Base-by-base conservation (phyloP, 2,888 invertebrate species). In the Colostygia pectinataria region DNA sequence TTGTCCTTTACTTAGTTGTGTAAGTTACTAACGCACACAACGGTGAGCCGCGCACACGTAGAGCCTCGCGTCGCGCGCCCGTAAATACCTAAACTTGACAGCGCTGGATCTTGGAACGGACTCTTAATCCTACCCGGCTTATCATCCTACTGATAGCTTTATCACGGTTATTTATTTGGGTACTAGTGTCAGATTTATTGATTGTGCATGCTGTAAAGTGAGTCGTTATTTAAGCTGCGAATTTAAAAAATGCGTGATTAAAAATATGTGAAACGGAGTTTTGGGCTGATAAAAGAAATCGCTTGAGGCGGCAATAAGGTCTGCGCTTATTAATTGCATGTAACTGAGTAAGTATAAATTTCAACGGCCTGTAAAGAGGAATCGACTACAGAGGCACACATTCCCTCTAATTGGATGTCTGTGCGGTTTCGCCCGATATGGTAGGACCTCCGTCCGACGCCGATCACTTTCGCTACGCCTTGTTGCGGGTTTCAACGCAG, bases 341-440 rank as follows among this genome's bases (percentile, higher is more conserved):
- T 43, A 27, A 10, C 10, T 15, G 5, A 18, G 18, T 12, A 38
- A 9, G 6, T 24, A 32, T 40, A 34, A 29, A 29, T 66, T 65
- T 67, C 62, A 76, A 63, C 83, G 73, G 72, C 79, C 84, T 84
- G 85, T 86, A 77, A 58, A 68, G 60, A 54, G 67, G 64, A 50
- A 51, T 55, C 55, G 51, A 12, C 50, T 68, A 65, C 70, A 64
- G 59, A 71, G 71, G 77, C 72, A 73, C 72, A 71, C 84, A 86
- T 87, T 86, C 87, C 85, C 71, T 83, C 86, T 89, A 89, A 89
- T 89, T 89, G 88, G 87, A 77, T 66, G 80, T 76, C 79, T 76
- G 80, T 70, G 68, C 76, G 66, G 63, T 59, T 51, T 68, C 48
- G 67, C 80, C 80, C 63, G 66, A 66, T 87, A 86, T 77, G 86